Evolutionary conservation across 1,140 invertebrate species (phyloP).

Genomic region (Chymomyza costata): DNA sequence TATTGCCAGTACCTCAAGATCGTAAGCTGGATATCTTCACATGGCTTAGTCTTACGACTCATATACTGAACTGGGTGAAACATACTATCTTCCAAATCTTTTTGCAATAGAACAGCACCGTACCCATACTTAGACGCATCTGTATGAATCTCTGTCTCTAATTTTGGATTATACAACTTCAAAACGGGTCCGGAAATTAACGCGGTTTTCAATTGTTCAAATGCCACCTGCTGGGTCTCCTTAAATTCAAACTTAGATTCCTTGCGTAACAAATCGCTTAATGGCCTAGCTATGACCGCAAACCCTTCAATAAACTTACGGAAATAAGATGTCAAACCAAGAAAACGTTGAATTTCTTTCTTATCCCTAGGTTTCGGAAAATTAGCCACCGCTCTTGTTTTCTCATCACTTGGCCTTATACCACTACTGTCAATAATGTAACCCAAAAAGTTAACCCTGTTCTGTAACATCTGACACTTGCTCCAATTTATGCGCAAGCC

Average conservation of each 20-base stretch:
- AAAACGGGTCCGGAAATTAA: too few relatives aligned
- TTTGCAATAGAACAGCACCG: too few relatives aligned
- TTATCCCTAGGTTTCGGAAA: slow-evolving; percentile 9
- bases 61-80: slow-evolving; percentile 55
- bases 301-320: slow-evolving; percentile 1
- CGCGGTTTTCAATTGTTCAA: too few relatives aligned
- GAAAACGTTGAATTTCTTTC: slow-evolving; percentile 6
- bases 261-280: too few relatives aligned
- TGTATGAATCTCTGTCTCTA: too few relatives aligned
- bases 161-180: too few relatives aligned
- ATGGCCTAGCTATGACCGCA: too few relatives aligned
- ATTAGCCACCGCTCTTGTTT: slow-evolving; percentile 3
- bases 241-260: too few relatives aligned
- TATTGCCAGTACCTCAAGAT: slow-evolving; percentile 49
- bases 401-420: background rate
- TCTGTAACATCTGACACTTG: slow-evolving; percentile 3
- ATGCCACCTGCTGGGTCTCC: slow-evolving; percentile 12
- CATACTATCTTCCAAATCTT: slow-evolving; percentile 25
- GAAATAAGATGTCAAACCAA: slow-evolving; percentile 14
- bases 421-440: slow-evolving; percentile 13
- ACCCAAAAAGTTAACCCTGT: slow-evolving; percentile 2
- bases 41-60: slow-evolving; percentile 48
- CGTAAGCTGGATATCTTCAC: slow-evolving; percentile 50
- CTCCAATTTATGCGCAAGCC: background rate
- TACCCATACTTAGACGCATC: too few relatives aligned